Evolutionary conservation across 2,113 vertebrate species (phyloP), one percentile per base, ranked within the genome.

Genomic region (Epinephelus moara): DNA sequence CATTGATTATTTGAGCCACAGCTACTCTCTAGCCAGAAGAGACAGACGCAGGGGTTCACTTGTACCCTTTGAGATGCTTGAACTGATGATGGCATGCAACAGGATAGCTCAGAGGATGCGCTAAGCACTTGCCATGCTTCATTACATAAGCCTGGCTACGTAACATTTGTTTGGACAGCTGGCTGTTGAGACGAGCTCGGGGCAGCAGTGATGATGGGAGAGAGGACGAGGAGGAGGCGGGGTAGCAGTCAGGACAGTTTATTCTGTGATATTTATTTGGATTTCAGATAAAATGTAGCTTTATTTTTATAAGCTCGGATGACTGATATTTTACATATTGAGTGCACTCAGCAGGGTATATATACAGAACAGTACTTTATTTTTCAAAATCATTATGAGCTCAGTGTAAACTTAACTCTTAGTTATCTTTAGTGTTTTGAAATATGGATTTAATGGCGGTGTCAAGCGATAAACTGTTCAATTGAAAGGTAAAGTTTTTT

Each of bases 91-190:
- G 70, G 57, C 76, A 84, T 82, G 85, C 53, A 77, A 56, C 76
- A 27, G 81, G 73, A 30, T 8, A 13, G 85, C 81, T 66, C 15
- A 84, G 84, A 91, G 84, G 88, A 86, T 78, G 85, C 33, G 25
- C 89, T 88, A 75, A 87, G 85, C 45, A 47, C 74, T 89, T n/a
- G 74, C 79, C 75, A 67, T 25, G 71, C 68, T 88, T 80, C 71
- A 77, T 94, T 93, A 93, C 91, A 89, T 94, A 93, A 94, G 84
- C 42, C 14, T 4, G 42, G 88, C 88, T 85, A 82, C 80, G 75
- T 93, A 86, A 91, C 83, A 61, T 89, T 93, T 93, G 90, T 92
- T 93, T 92, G 91, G 91, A 91, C 92, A 93, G 93, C 92, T 94
- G 92, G 85, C 82, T 88, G 78, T 47, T 88, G 89, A 89, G 90